Conservation (phyloP, 2,888 invertebrate species). For the Zonitis immaculata region DNA sequence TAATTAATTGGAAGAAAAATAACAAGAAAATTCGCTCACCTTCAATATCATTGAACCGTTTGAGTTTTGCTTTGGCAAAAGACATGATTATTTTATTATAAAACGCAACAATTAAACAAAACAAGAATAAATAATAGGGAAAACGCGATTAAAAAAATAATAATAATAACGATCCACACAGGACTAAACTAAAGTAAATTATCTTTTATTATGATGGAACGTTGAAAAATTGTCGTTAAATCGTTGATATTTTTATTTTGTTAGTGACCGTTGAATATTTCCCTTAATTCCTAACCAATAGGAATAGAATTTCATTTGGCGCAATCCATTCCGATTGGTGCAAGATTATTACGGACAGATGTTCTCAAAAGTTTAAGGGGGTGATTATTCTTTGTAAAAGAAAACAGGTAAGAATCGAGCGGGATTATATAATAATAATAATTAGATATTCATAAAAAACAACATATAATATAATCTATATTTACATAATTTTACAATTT, state of each 20-base stretch:
- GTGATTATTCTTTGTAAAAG: neutral
- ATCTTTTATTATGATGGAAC: neutral
- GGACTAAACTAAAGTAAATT: neutral
- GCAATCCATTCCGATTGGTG: neutral
- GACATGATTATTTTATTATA: slow-evolving; percentile 53
- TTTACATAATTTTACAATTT: no score
- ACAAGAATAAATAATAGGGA: neutral
- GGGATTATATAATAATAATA: neutral
- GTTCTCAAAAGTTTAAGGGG: neutral
- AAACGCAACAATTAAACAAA: neutral
- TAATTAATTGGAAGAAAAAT: slow-evolving; percentile 7
- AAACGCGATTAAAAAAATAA: neutral
- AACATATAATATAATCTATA: no score
- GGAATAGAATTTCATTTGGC: neutral
- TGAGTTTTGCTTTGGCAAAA: slow-evolving; percentile 55
- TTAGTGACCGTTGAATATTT: neutral
- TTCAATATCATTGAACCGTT: slow-evolving; percentile 53
- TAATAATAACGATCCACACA: neutral
- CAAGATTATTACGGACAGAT: neutral
- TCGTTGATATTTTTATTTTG: neutral
- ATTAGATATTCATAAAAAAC: no score
- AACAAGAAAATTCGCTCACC: slow-evolving; percentile 45
- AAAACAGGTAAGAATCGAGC: neutral
- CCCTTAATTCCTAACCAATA: neutral
- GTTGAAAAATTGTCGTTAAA: neutral